These are phyloP conservation scores for Drosophila niveifrons DNA, from an alignment of 2,888 invertebrate species.

Conservation along the genomic window DNA sequence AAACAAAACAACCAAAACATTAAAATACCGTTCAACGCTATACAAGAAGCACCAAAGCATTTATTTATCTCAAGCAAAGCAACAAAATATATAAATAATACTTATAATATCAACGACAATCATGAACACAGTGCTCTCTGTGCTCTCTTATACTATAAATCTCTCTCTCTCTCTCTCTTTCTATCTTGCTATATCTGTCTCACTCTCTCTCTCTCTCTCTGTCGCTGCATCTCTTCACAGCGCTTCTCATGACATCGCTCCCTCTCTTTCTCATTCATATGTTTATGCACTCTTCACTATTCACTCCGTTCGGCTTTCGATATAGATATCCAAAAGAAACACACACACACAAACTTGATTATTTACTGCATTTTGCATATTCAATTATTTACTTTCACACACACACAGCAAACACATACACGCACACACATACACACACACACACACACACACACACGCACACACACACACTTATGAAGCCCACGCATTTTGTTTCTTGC, in stretches of 20 bases:
- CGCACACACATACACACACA: background rate
- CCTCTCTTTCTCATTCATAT: slow-evolving; percentile 2
- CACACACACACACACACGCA: slow-evolving; percentile 1
- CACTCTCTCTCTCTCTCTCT: slow-evolving; percentile 13
- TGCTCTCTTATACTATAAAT: slow-evolving; percentile 8
- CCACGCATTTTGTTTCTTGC: slow-evolving; percentile 44
- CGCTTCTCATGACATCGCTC: slow-evolving; percentile 9
- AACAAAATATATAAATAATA: slow-evolving; percentile 1
- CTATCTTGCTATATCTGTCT: slow-evolving; percentile 14
- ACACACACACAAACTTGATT: background rate
- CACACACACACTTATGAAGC: slow-evolving; percentile 6
- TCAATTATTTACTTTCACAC: slow-evolving; percentile 11
- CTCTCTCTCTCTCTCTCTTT: slow-evolving; percentile 9
- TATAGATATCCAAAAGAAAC: slow-evolving; percentile 9
- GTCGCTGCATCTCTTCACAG: slow-evolving; percentile 24
- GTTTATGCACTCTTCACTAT: slow-evolving; percentile 31
- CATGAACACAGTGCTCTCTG: slow-evolving; percentile 10
- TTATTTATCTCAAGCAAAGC: slow-evolving; percentile 24
- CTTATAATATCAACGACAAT: slow-evolving; percentile 9
- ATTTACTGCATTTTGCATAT: slow-evolving; percentile 22
- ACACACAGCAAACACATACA: background rate
- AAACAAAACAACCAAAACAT: background rate
- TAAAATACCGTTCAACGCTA: slow-evolving; percentile 32
- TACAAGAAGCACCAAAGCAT: slow-evolving; percentile 37
- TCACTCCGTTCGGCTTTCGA: slow-evolving; percentile 23